Conservation (phyloP, 2,888 invertebrate genomes). For the Machimus rusticus region DNA sequence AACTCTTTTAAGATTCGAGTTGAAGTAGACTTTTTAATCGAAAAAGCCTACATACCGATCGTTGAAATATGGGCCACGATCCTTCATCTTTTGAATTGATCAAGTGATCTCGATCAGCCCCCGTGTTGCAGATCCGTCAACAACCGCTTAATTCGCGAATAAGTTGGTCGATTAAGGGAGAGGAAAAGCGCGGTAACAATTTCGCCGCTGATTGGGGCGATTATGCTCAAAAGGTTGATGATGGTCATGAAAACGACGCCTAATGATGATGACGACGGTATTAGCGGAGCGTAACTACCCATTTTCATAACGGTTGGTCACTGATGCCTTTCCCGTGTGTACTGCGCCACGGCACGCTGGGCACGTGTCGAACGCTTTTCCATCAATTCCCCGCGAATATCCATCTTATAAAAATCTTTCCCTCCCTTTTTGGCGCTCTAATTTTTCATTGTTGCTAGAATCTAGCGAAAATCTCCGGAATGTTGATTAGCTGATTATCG, state of each 20-base stretch:
- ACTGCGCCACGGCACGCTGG: neutral
- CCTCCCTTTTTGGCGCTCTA: neutral
- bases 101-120: neutral
- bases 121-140: neutral
- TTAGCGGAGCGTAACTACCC: conserved; percentile 4
- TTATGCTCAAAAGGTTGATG: neutral
- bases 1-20: neutral
- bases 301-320: conserved; percentile 20
- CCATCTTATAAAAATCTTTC: neutral
- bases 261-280: neutral
- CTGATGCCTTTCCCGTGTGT: neutral
- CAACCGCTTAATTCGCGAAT: neutral
- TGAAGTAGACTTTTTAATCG: neutral
- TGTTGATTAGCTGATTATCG: conserved; percentile 11
- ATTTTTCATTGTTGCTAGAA: neutral
- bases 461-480: neutral
- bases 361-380: neutral
- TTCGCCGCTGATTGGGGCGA: neutral
- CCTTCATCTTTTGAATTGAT: neutral
- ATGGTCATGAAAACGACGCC: neutral
- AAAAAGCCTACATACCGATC: neutral
- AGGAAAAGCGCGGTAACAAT: neutral
- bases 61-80: neutral
- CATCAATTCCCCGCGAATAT: neutral
- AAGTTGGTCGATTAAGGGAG: neutral